Evolutionary conservation across 1,140 invertebrate genomes (phyloP).

Genomic region (Drosophila mojavensis): DNA sequence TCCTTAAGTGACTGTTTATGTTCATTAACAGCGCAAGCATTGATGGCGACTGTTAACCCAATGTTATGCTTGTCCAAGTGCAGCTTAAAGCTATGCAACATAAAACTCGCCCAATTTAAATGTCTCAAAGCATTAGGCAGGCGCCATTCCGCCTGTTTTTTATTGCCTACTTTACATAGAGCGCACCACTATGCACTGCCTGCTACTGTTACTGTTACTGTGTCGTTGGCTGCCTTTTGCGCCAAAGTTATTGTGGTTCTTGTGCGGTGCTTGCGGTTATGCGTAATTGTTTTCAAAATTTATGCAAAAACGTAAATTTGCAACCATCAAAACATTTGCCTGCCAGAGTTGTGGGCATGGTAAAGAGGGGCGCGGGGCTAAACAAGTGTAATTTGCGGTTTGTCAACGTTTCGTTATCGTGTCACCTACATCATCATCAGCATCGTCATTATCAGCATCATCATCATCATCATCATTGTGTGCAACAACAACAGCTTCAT

Average conservation of each 20-base stretch:
- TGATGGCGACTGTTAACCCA: neutral
- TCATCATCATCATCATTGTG: neutral
- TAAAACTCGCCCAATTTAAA: neutral
- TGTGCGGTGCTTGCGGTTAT: constrained; percentile 29
- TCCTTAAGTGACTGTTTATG: too few relatives aligned
- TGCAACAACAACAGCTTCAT: neutral
- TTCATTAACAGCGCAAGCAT: neutral
- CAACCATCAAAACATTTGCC: constrained; percentile 16
- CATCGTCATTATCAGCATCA: constrained; percentile 1
- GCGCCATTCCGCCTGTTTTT: neutral
- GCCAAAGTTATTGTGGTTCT: constrained; percentile 5
- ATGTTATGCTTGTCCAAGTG: neutral
- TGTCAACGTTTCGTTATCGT: constrained; percentile 45
- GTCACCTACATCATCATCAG: constrained; percentile 11
- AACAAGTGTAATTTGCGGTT: constrained; percentile 56
- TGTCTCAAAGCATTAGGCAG: neutral
- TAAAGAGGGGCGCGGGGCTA: neutral
- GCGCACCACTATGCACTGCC: constrained; percentile 9
- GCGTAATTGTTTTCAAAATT: constrained; percentile 59
- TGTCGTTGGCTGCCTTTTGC: neutral
- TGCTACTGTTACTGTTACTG: neutral
- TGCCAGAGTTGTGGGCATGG: constrained; percentile 5
- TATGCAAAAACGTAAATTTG: constrained; percentile 38
- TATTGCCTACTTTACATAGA: neutral
- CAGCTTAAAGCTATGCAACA: neutral